A percentile compares a stretch with the other conserved stretches of the same genome.
Evolutionary conservation across 1,140 invertebrate genomes (phyloP).

Genomic region (Drosophila quadrilineata): DNA sequence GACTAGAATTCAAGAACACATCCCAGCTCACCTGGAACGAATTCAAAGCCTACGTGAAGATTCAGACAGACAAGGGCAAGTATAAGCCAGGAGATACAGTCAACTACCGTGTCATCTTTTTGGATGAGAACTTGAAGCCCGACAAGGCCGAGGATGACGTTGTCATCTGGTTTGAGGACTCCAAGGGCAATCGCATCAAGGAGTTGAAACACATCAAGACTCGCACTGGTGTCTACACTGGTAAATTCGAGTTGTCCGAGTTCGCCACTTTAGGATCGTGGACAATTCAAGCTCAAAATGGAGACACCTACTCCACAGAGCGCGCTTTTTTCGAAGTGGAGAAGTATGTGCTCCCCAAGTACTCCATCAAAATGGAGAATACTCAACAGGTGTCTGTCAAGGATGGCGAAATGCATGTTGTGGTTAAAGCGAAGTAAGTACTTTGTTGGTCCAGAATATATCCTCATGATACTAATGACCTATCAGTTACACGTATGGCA

Average conservation of each 20-base stretch:
- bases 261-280: slow-evolving; percentile 93
- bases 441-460: neutral
- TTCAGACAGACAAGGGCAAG: slow-evolving; percentile 96
- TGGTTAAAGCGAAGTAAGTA: slow-evolving; percentile 88
- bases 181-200: slow-evolving; percentile 83
- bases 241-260: slow-evolving; percentile 89
- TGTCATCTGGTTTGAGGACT: slow-evolving; percentile 63
- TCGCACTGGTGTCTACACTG: slow-evolving; percentile 87
- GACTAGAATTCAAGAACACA: slow-evolving; percentile 94
- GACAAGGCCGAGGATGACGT: slow-evolving; percentile 87
- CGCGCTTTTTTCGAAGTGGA: slow-evolving; percentile 82
- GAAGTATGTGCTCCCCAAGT: slow-evolving; percentile 96
- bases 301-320: slow-evolving; percentile 31
- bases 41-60: slow-evolving; percentile 86
- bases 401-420: slow-evolving; percentile 89
- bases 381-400: slow-evolving; percentile 92
- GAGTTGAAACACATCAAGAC: slow-evolving; percentile 88
- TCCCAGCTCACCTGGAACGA: slow-evolving; percentile 94
- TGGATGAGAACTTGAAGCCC: slow-evolving; percentile 89
- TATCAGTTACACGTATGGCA: slow-evolving; percentile 87
- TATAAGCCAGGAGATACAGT: slow-evolving; percentile 94
- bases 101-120: slow-evolving; percentile 91
- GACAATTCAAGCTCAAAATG: slow-evolving; percentile 83
- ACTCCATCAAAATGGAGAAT: slow-evolving; percentile 91
- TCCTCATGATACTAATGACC: neutral